Conservation (phyloP, 2,113 vertebrate species). For the Lanius ludovicianus region DNA sequence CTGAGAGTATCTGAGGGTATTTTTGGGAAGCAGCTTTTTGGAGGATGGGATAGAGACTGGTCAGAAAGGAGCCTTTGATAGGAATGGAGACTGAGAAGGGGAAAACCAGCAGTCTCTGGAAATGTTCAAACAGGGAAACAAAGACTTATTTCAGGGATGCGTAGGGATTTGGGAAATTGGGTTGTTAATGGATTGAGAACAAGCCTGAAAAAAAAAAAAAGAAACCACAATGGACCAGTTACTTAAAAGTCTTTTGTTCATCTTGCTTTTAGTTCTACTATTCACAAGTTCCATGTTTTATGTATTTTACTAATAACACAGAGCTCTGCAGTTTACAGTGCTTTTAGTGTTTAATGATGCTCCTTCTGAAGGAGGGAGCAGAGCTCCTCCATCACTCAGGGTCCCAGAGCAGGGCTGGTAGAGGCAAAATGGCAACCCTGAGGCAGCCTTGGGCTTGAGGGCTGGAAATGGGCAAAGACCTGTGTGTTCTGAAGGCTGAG, state of each 20-base stretch:
- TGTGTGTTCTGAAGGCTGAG: background rate
- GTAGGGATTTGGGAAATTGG: background rate
- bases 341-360: background rate
- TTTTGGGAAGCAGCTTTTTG: background rate
- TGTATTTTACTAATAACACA: background rate
- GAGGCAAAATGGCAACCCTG: background rate
- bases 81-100: background rate
- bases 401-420: fast-evolving
- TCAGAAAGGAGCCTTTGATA: background rate
- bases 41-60: too few relatives aligned
- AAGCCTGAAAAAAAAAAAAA: background rate
- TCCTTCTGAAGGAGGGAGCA: fast-evolving
- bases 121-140: background rate
- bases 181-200: background rate
- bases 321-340: background rate
- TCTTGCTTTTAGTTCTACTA: background rate
- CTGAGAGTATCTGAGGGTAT: fast-evolving
- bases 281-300: background rate
- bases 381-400: background rate
- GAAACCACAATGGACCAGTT: background rate
- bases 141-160: background rate
- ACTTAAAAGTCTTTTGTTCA: background rate
- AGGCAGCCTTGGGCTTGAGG: background rate
- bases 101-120: background rate
- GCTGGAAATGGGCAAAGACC: background rate